These are phyloP conservation scores for Manis crassicaudata DNA, from an alignment of 2,797 vertebrate genomes.

Conservation along the genomic window DNA sequence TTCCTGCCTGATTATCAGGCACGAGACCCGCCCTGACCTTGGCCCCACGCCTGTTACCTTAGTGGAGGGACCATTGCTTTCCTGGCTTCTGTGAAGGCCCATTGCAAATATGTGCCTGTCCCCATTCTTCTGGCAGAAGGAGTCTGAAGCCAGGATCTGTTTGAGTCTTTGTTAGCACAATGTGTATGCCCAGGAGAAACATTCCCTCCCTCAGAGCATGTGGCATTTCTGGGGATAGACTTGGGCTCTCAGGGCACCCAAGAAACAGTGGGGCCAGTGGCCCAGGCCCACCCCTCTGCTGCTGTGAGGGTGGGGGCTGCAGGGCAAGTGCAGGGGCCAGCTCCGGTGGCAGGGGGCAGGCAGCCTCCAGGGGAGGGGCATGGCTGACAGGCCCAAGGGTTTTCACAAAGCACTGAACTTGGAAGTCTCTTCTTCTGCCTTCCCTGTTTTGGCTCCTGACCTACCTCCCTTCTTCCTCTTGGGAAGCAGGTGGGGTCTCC, in stretches of 20 bases:
- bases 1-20: constrained; percentile 6
- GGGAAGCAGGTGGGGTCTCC: neutral
- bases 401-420: neutral
- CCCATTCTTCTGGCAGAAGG: neutral
- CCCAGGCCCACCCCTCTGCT: rapidly evolving
- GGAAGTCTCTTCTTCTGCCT: neutral
- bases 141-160: neutral
- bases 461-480: neutral
- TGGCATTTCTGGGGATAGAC: neutral
- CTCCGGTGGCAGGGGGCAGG: neutral
- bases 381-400: neutral
- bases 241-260: rapidly evolving
- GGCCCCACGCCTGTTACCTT: neutral
- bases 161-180: neutral
- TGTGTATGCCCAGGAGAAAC: rapidly evolving
- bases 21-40: neutral
- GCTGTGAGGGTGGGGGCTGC: neutral
- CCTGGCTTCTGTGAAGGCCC: neutral
- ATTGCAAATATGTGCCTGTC: neutral
- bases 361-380: neutral
- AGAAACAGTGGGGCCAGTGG: neutral
- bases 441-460: neutral
- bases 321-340: neutral
- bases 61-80: neutral
- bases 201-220: rapidly evolving